These are phyloP conservation scores for Blastobasis adustella DNA, from an alignment of 2,888 invertebrate species.

Conservation along the genomic window DNA sequence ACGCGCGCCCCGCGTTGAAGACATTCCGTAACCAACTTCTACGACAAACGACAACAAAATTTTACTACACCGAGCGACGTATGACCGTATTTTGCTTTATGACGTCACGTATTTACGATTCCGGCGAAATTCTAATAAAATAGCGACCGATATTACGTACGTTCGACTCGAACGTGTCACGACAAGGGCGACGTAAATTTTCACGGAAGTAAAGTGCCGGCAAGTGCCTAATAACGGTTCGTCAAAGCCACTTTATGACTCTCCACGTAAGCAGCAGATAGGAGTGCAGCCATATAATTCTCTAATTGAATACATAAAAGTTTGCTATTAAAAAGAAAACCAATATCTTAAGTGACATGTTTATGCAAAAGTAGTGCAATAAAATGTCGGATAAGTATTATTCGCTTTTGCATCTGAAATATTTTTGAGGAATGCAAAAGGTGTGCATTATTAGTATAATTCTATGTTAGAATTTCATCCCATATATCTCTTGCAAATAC, in stretches of 20 bases:
- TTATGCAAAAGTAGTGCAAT: no score
- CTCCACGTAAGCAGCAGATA: slow-evolving; percentile 1
- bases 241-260: slow-evolving; percentile 21
- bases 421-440: no score
- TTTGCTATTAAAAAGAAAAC: neutral
- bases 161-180: neutral
- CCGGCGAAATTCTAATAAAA: neutral
- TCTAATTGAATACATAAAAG: slow-evolving; percentile 14
- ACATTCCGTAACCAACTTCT: no score
- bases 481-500: no score
- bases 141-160: neutral
- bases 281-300: slow-evolving; percentile 11
- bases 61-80: no score
- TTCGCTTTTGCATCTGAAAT: no score
- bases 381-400: no score
- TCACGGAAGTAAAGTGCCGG: slow-evolving; percentile 18
- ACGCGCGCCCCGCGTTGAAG: no score
- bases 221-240: slow-evolving; percentile 18
- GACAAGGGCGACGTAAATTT: slow-evolving; percentile 10
- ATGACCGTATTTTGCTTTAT: neutral
- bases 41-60: no score
- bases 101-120: neutral
- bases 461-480: no score
- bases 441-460: no score
- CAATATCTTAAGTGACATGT: no score